Base-by-base conservation (phyloP, 1,140 invertebrate genomes). In the Sesamia nonagrioides region DNA sequence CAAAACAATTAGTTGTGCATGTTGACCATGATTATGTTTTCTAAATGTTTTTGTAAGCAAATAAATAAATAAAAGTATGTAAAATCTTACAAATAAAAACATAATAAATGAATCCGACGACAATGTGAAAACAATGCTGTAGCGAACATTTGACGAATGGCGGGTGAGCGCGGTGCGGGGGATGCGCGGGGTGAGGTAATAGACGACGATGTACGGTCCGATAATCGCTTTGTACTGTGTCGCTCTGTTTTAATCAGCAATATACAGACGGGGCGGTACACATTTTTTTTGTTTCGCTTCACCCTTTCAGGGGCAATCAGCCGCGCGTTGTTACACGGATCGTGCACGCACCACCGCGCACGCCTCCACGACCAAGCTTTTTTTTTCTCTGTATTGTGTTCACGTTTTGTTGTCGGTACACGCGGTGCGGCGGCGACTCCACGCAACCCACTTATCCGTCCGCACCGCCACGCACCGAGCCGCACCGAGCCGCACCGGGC, bases 151-250 rank as follows among this genome's bases (percentile, higher is more conserved):
- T 52, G 66, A 69, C 66, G 66, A 69, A 13, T 50, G 40, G 1
- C 40, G 17, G 21, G 61, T 7, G 37, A 37, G 37, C 74, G 79
- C 54, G 60, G 71, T n/a, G 18, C 17, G 35, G 40, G 5, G 27
- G 79, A 42, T 6, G 11, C 8, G 40, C 40, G 63, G 81, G 58
- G 85, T 87, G 84, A 90, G 86, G 87, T 88, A 90, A 89, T 89
- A 90, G 89, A 88, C 83, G 86, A 60, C 85, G 81, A 79, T 73
- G 83, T 82, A 91, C 89, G 91, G 88, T 91, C 91, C 89, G 89
- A 89, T 93, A 91, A 93, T 92, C 92, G 88, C 92, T 92, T 93
- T 92, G 91, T 93, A 79, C 85, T 79, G 84, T 71, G 84, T 86
- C 79, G 84, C 82, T 88, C 81, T 81, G 85, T 91, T 92, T 91